Base-by-base conservation (phyloP, 2,888 invertebrate genomes). In the Eupithecia pulchellata region DNA sequence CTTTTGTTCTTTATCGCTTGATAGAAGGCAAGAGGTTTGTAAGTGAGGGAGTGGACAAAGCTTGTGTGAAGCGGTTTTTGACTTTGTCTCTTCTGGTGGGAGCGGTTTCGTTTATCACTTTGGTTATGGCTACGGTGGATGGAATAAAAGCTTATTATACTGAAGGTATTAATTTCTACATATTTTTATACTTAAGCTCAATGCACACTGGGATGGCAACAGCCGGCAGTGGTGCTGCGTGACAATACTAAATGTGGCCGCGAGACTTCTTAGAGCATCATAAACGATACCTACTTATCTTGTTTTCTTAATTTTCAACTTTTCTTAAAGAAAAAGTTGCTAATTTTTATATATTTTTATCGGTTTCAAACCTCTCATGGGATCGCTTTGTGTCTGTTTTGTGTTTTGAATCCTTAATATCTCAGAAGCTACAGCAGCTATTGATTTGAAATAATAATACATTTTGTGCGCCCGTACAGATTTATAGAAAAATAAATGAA, bases 11-110 rank as follows among this genome's bases (percentile, higher is more conserved):
- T 32, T 74, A 84, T 68, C 83, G 81, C 36, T 70, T 91, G 42
- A 55, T 91, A 0, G 90, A 90, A 65, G 81, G 80, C 0, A 80
- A 81, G 4, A 81, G 83, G 36, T 34, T 72, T 1, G 67, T 75
- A 3, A 81, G 78, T 4, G 17, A 66, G 5, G 79, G 81, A 9
- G 34, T 87, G 13, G 86, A 90, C 17, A 81, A 66, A 36, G 70
- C 72, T 8, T 84, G 86, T n/a, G 81, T 86, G 0, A 86, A 77
- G 68, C 78, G 80, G 39, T 83, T 80, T 1, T 71, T 79, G 1
- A 72, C 64, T 20, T 79, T 85, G n/a, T 80, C 79, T 30, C 27
- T 77, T 0, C 62, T 76, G 1, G 57, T 87, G 27, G 58, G 71
- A 0, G 47, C 68, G 0, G 70, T 73, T 3, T 75, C 84, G 0